A percentile compares a stretch with the other conserved stretches of the same genome.
Conservation (phyloP, 2,797 vertebrate species). For the Gambelia wislizenii region DNA sequence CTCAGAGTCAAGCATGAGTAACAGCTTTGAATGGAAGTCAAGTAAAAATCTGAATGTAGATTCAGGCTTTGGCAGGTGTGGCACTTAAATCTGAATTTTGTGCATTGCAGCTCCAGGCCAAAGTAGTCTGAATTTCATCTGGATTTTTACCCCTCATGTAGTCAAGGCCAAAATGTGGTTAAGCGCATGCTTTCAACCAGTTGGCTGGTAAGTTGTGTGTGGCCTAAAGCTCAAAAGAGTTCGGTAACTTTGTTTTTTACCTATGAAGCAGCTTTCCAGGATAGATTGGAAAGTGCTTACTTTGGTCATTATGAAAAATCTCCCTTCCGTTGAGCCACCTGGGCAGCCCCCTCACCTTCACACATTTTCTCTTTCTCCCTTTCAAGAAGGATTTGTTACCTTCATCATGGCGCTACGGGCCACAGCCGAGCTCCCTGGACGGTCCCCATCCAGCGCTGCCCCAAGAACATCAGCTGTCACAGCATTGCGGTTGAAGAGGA, state of each 20-base stretch:
- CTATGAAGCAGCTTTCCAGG: not conserved
- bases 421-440: constrained; percentile 88
- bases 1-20: too few relatives aligned
- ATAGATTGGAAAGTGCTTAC: not conserved
- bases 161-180: too few relatives aligned
- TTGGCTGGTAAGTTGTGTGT: not conserved
- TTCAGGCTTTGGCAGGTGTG: too few relatives aligned
- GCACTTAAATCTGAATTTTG: too few relatives aligned
- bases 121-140: too few relatives aligned
- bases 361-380: not conserved
- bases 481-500: constrained; percentile 89
- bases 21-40: too few relatives aligned
- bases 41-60: too few relatives aligned
- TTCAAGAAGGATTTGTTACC: constrained; percentile 73
- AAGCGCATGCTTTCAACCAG: not conserved
- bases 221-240: too few relatives aligned
- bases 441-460: constrained; percentile 80
- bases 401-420: constrained; percentile 91
- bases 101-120: too few relatives aligned
- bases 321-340: not conserved
- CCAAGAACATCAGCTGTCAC: constrained; percentile 89
- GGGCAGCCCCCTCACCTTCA: too few relatives aligned
- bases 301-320: not conserved
- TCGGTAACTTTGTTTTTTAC: not conserved
- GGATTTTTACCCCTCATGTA: too few relatives aligned